Percentiles rank a stretch among this genome's conserved stretches.
Evolutionary conservation across 2,797 vertebrate genomes (phyloP).

Genomic region (Pseudotriccus pelzelni): DNA sequence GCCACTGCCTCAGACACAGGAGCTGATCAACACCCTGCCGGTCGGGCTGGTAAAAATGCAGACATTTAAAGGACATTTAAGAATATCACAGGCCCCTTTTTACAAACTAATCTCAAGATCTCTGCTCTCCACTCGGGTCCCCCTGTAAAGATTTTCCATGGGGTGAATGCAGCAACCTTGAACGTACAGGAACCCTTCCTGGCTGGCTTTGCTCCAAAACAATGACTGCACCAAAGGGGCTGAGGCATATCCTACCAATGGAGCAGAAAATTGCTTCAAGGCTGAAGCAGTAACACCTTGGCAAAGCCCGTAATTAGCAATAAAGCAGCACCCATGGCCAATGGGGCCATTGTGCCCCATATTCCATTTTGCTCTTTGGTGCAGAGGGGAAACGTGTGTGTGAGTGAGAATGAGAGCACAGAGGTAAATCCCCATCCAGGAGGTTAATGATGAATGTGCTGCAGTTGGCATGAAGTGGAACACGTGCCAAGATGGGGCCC

Average conservation of each 20-base stretch:
- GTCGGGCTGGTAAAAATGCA: not conserved
- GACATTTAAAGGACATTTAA: not conserved
- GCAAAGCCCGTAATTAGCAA: constrained; percentile 30
- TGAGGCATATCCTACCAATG: constrained; percentile 41
- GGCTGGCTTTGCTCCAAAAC: constrained; percentile 34
- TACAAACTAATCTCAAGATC: not conserved
- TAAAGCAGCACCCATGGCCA: constrained; percentile 49
- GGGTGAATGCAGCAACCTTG: not conserved
- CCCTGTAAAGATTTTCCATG: not conserved
- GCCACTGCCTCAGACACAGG: not conserved
- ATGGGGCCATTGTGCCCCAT: constrained; percentile 16
- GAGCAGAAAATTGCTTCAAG: constrained; percentile 72
- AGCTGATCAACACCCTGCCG: not conserved
- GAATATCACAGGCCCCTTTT: not conserved
- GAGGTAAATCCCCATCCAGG: constrained; percentile 30
- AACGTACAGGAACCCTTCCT: not conserved
- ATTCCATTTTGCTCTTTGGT: not conserved
- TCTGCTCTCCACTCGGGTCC: not conserved
- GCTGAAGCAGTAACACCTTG: constrained; percentile 49
- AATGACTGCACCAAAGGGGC: constrained; percentile 43
- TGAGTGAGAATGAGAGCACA: not conserved
- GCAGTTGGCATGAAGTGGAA: constrained; percentile 60
- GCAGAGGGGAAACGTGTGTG: constrained; percentile 17
- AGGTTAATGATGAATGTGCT: constrained; percentile 45
- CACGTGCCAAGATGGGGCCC: constrained; percentile 47